These are phyloP conservation scores for Lycocorax pyrrhopterus DNA, from an alignment of 2,113 vertebrate species.

Conservation along the genomic window DNA sequence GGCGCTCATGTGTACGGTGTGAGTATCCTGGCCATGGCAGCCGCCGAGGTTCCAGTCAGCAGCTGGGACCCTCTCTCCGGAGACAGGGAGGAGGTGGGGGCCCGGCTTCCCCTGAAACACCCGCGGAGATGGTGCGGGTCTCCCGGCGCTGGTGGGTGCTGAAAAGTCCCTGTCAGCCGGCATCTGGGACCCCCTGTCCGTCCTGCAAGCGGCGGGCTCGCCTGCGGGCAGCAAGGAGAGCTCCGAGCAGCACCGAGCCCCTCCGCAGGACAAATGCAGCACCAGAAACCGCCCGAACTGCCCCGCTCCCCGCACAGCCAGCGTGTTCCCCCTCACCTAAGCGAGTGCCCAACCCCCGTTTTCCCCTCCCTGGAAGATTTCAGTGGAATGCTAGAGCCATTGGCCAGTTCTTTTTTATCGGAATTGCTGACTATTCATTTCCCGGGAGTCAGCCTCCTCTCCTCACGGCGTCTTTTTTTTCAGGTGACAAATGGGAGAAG, in stretches of 20 bases:
- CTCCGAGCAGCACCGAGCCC: background rate
- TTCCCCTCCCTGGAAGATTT: background rate
- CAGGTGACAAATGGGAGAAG: background rate
- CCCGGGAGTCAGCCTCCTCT: background rate
- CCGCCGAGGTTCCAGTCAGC: background rate
- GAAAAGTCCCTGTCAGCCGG: background rate
- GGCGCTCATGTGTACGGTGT: too few species aligned
- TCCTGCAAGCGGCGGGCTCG: background rate
- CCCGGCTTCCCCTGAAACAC: background rate
- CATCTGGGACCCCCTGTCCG: background rate
- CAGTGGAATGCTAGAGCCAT: background rate
- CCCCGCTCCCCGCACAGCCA: background rate
- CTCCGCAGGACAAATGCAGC: background rate
- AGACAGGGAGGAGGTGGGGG: background rate
- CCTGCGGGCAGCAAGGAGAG: background rate
- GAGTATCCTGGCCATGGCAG: background rate
- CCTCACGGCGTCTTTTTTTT: background rate
- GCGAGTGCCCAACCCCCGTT: rapidly evolving
- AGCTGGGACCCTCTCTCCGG: background rate
- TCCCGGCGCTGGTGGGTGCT: background rate
- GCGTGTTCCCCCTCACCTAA: background rate
- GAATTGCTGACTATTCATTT: background rate
- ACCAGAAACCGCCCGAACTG: rapidly evolving
- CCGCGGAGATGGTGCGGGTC: background rate
- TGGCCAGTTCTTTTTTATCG: background rate